Evolutionary conservation across 37 sponge, comb jelly and placozoan genomes (phyloP).

Genomic region (Aphrocallistes beatrix): DNA sequence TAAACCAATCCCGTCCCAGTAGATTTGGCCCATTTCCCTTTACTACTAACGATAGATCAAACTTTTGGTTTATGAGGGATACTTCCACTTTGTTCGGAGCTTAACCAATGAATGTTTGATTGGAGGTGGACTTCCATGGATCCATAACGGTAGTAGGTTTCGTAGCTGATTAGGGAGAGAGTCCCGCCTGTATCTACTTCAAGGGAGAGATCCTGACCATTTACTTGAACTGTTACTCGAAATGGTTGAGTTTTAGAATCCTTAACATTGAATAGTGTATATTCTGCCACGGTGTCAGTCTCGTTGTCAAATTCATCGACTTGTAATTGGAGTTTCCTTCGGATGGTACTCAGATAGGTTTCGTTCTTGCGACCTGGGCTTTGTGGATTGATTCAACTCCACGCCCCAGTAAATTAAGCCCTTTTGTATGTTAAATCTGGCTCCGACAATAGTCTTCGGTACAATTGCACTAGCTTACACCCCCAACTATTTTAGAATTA

Average conservation of each 20-base stretch:
- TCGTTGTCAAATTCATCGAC: not conserved
- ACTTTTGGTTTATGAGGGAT: not conserved
- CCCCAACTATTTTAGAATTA: too few species aligned
- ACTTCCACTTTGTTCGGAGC: not conserved
- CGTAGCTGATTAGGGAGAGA: slow-evolving; percentile 8
- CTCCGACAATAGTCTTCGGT: too few species aligned
- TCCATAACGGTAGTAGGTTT: slow-evolving; percentile 1
- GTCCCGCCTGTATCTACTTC: slow-evolving; percentile 21
- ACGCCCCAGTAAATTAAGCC: too few species aligned
- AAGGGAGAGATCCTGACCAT: not conserved
- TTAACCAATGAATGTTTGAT: not conserved
- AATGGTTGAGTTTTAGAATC: not conserved
- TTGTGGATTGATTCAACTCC: not conserved
- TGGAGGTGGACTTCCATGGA: not conserved
- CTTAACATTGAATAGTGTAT: not conserved
- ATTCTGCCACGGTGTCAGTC: not conserved
- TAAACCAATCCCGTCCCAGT: slow-evolving; percentile 23
- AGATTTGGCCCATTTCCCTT: slow-evolving; percentile 12
- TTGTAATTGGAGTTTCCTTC: not conserved
- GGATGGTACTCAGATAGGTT: not conserved
- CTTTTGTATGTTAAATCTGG: too few species aligned
- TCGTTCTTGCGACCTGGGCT: not conserved
- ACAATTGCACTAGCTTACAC: too few species aligned
- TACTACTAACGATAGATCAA: not conserved
- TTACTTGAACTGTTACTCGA: not conserved